A percentile compares a stretch with the other conserved stretches of the same genome.
phyloP scores from a whole-genome alignment of 2,888 invertebrate genomes.

The Oxystoma pomonae region DNA sequence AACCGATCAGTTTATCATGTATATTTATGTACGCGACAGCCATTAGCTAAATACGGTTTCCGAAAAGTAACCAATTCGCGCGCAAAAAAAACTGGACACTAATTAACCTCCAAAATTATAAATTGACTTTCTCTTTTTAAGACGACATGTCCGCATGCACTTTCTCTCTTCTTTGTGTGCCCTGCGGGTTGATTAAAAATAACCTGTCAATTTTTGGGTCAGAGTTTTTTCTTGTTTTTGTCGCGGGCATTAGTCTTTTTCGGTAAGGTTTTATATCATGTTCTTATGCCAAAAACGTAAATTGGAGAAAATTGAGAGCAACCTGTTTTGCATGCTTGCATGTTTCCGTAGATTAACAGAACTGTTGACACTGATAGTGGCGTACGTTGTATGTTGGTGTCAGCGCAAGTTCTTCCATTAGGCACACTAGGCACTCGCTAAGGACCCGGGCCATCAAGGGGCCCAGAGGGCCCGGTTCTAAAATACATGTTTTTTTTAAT shows the following conservation, averaged over 20 bases:
- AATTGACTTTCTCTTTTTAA: not conserved
- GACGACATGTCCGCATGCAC: not conserved
- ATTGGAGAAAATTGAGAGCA: too few species aligned
- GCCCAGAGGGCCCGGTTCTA: too few species aligned
- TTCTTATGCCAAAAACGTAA: too few species aligned
- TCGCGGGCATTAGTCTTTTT: not conserved
- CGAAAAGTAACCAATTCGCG: conserved; percentile 13
- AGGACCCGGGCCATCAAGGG: too few species aligned
- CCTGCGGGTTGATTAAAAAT: not conserved
- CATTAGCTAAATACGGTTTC: conserved; percentile 18
- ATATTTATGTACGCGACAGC: not conserved
- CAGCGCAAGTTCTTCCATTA: too few species aligned
- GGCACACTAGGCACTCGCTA: too few species aligned
- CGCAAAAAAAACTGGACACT: not conserved
- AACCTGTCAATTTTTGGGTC: not conserved
- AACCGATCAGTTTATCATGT: not conserved
- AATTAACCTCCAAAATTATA: not conserved
- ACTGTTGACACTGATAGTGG: too few species aligned
- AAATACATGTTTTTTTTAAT: too few species aligned
- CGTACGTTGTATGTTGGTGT: too few species aligned
- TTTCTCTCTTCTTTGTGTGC: not conserved
- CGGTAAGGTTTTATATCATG: not conserved
- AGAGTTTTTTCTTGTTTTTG: not conserved
- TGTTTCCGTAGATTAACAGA: too few species aligned
- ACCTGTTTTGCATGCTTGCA: too few species aligned